Percentiles rank a stretch among this genome's conserved stretches.
phyloP scores from a whole-genome alignment of 1,140 invertebrate genomes.

The Caenorhabditis remanei region DNA sequence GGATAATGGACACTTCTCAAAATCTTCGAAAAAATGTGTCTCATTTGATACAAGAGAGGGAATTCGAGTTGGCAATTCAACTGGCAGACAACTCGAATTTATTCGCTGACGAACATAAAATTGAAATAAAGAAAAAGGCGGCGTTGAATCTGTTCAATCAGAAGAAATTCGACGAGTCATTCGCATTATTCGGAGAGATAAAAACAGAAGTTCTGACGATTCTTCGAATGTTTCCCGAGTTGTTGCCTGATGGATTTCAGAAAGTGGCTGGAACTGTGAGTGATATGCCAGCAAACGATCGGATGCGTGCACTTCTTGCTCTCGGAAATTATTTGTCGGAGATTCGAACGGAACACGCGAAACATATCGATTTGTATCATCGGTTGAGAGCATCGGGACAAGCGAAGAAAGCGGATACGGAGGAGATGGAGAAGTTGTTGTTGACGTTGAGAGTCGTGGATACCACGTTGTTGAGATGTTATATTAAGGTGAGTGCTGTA shows the following conservation, averaged over 20 bases:
- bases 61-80: slow-evolving; percentile 63
- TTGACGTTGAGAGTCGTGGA: slow-evolving; percentile 56
- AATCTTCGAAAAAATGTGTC: slow-evolving; percentile 61
- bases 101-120: slow-evolving; percentile 55
- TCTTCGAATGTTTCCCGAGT: slow-evolving; percentile 59
- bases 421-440: slow-evolving; percentile 22
- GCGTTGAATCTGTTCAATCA: slow-evolving; percentile 63
- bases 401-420: slow-evolving; percentile 15
- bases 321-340: slow-evolving; percentile 63
- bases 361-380: slow-evolving; percentile 27
- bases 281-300: slow-evolving; percentile 60
- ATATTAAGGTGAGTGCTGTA: slow-evolving; percentile 42
- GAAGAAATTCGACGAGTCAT: slow-evolving; percentile 61
- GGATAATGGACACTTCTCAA: slow-evolving; percentile 50
- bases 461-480: slow-evolving; percentile 59
- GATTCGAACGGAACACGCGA: slow-evolving; percentile 45
- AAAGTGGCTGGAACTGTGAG: neutral
- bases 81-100: slow-evolving; percentile 57
- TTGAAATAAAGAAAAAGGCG: slow-evolving; percentile 60
- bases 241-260: slow-evolving; percentile 57
- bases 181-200: slow-evolving; percentile 56
- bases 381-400: neutral
- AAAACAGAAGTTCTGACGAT: slow-evolving; percentile 56
- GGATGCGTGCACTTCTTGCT: slow-evolving; percentile 61
- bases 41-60: slow-evolving; percentile 53